Percentiles rank a stretch among this genome's conserved stretches.
Evolutionary conservation across 2,888 invertebrate genomes (phyloP).

Genomic region (Ormyrus rosae): DNA sequence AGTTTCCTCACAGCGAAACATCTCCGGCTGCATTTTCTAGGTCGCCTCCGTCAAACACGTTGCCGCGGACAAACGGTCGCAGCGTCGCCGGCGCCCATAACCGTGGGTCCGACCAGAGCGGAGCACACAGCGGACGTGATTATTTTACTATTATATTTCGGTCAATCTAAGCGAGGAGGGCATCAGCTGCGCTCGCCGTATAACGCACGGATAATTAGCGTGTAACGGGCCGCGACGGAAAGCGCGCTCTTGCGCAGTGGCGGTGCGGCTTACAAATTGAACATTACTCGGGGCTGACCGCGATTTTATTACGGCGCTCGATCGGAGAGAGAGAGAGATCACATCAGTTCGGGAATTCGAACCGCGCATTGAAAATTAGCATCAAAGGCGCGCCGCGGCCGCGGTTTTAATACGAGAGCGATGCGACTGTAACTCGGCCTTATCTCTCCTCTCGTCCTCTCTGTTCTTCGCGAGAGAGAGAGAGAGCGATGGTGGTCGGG

Average conservation of each 20-base stretch:
- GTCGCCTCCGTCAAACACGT: too few species aligned
- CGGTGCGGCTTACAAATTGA: constrained; percentile 15
- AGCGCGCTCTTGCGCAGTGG: too few species aligned
- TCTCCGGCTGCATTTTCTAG: too few species aligned
- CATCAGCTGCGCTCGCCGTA: not conserved
- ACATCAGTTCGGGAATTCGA: too few species aligned
- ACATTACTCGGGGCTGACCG: constrained; percentile 7
- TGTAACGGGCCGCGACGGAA: not conserved
- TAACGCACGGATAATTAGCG: constrained; percentile 11
- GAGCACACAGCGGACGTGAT: not conserved
- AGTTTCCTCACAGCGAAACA: too few species aligned
- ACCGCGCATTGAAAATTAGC: constrained; percentile 8
- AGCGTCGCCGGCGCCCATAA: too few species aligned
- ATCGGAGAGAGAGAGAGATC: too few species aligned
- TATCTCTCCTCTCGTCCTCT: not conserved
- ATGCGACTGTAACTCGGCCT: not conserved
- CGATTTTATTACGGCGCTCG: not conserved
- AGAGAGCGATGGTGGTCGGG: constrained; percentile 1
- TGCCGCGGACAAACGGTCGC: too few species aligned
- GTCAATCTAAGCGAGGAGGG: constrained; percentile 1
- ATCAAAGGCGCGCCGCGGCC: not conserved
- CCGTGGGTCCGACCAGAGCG: too few species aligned
- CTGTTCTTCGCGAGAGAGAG: not conserved
- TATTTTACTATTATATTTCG: constrained; percentile 26
- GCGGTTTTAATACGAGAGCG: not conserved